Percentiles rank a stretch among this genome's conserved stretches.
Conservation (phyloP, 2,888 invertebrate genomes). For the Deroplatys truncata region DNA sequence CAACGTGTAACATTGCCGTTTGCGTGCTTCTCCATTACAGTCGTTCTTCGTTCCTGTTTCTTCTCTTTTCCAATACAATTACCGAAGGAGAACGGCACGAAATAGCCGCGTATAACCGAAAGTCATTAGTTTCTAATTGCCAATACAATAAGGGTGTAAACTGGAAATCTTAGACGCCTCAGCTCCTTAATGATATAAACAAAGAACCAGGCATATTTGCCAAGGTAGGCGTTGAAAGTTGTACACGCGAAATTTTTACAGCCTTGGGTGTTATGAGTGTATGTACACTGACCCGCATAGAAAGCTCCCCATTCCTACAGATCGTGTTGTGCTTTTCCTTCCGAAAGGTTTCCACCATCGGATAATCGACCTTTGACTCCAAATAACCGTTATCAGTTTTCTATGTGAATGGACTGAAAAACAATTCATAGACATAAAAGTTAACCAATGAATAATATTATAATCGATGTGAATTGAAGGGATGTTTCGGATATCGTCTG, state of each 20-base stretch:
- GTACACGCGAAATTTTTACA: not conserved
- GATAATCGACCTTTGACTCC: no score
- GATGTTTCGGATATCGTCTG: no score
- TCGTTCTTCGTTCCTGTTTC: not conserved
- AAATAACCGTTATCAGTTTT: no score
- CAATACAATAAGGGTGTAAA: not conserved
- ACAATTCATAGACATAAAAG: no score
- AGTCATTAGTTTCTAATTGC: conserved; percentile 10
- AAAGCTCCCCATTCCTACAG: no score
- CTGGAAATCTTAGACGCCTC: not conserved
- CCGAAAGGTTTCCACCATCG: no score
- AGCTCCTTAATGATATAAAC: not conserved
- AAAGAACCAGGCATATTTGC: not conserved
- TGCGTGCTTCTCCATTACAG: not conserved
- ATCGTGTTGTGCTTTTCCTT: no score
- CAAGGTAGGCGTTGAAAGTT: not conserved
- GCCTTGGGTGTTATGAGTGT: no score
- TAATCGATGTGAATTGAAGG: no score
- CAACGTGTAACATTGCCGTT: not conserved
- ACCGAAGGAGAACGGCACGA: not conserved
- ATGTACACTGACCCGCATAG: no score
- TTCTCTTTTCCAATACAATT: not conserved
- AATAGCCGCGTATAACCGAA: not conserved
- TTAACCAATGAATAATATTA: no score
- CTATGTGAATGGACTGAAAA: no score